These are phyloP conservation scores for Akabosia matsudoensis DNA, from an alignment of 1,140 invertebrate species.

Conservation along the genomic window DNA sequence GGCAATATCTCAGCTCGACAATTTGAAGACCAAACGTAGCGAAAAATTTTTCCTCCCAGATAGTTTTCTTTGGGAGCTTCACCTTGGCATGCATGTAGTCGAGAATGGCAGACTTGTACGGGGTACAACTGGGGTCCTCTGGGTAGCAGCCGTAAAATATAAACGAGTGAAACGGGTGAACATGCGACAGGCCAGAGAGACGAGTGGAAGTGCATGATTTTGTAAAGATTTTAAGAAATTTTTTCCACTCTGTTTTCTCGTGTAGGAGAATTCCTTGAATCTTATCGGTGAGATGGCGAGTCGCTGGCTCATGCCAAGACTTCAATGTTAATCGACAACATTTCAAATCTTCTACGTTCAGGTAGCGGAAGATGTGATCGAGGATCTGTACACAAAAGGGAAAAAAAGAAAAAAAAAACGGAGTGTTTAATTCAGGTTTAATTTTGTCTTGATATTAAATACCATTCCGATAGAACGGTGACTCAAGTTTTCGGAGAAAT, in stretches of 20 bases:
- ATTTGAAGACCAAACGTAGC: constrained; percentile 15
- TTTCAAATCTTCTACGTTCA: constrained; percentile 33
- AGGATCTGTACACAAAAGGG: constrained; percentile 24
- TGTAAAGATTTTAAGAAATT: constrained; percentile 30
- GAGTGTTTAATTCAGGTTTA: not conserved
- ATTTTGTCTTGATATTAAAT: not conserved
- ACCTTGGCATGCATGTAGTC: constrained; percentile 25
- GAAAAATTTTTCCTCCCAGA: constrained; percentile 26
- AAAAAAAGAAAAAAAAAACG: not conserved
- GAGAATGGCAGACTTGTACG: constrained; percentile 15
- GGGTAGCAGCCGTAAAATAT: constrained; percentile 12
- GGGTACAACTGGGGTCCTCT: constrained; percentile 1
- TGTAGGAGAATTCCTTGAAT: constrained; percentile 26
- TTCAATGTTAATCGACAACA: constrained; percentile 13
- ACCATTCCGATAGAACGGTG: not conserved
- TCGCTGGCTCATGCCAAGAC: constrained; percentile 26
- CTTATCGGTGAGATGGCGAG: not conserved
- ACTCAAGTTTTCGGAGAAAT: too few species aligned
- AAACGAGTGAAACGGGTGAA: constrained; percentile 23
- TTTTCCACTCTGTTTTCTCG: constrained; percentile 28
- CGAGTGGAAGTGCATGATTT: constrained; percentile 8
- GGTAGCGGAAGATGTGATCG: constrained; percentile 1
- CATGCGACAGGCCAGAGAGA: not conserved
- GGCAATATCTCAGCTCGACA: constrained; percentile 15
- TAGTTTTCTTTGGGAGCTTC: constrained; percentile 9